phyloP scores from a whole-genome alignment of 2,888 invertebrate species.

The Muschampia plurimacula region DNA sequence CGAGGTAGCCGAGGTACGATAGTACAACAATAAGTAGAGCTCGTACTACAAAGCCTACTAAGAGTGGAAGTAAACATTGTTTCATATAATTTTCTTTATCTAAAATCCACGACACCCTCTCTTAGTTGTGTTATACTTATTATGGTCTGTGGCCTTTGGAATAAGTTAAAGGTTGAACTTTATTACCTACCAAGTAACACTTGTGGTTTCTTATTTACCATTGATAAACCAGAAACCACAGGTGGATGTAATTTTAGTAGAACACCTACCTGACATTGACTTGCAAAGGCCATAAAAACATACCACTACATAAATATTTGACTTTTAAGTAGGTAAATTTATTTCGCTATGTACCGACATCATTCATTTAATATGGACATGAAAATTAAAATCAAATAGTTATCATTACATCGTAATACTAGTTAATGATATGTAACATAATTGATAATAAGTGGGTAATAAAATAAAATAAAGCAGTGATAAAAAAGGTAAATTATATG shows the following conservation, averaged over 20 bases:
- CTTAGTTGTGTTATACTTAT: too few species aligned
- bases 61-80: too few species aligned
- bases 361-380: background rate
- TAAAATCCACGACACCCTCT: too few species aligned
- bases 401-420: too few species aligned
- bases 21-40: too few species aligned
- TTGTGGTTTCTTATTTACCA: constrained; percentile 5
- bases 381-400: background rate
- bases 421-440: too few species aligned
- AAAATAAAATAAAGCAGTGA: too few species aligned
- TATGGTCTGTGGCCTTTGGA: background rate
- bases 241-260: constrained; percentile 7
- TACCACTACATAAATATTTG: background rate
- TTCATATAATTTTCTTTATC: too few species aligned
- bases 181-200: background rate
- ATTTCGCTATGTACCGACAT: background rate
- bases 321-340: background rate
- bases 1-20: too few species aligned
- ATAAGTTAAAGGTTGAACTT: constrained; percentile 10
- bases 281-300: background rate
- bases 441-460: too few species aligned
- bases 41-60: too few species aligned
- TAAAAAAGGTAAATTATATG: too few species aligned
- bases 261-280: background rate
- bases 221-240: constrained; percentile 17